Evolutionary conservation across 2,888 invertebrate species (phyloP), one percentile per base, ranked within the genome.

Genomic region (Oegoconia quadripuncta): DNA sequence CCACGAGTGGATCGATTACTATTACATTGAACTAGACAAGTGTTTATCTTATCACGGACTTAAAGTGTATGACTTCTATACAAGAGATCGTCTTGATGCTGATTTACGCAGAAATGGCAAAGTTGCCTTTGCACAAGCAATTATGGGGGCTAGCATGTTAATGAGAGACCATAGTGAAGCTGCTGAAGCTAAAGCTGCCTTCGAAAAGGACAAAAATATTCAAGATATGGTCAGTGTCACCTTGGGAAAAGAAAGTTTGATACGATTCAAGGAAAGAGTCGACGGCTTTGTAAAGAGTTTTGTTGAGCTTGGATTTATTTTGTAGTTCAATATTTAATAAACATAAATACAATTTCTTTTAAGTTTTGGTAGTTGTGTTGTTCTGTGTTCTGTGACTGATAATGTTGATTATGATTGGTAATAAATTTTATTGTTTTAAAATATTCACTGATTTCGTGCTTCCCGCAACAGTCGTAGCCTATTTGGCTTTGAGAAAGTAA

Each of bases 31-130:
- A 7, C 18, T 39, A 3, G 30, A 25, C 3, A 23, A 34, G 8
- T 2, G 4, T 14, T 23, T 39, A 5, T n/a, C 11, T 9, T 18
- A 39, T 2, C 34, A 20, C 16, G 30, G 30, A 7, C 26, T 39
- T 2, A 39, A 39, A 15, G 26, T 13, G 7, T 18, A 30, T 3
- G 15, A 18, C n/a, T 14, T 30, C 2, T 39, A 39, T 17, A 34
- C 34, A 26, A 34, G 34, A 29, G 39, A 39, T 7, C 23, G 30
- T 30, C 18, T 39, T 12, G 39, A 39, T 28, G 30, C 25, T 6
- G 39, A 39, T 44, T n/a, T 40, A 39, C 13, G 45, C 39, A 44
- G 52, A 46, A 23, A 17, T 43, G 16, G 34, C 14, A 14, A 42
- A 40, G 3, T 27, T 20, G 12, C 44, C 29, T 6, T 50, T 36